phyloP scores from a whole-genome alignment of 2,797 vertebrate genomes.

The Silurus aristotelis region DNA sequence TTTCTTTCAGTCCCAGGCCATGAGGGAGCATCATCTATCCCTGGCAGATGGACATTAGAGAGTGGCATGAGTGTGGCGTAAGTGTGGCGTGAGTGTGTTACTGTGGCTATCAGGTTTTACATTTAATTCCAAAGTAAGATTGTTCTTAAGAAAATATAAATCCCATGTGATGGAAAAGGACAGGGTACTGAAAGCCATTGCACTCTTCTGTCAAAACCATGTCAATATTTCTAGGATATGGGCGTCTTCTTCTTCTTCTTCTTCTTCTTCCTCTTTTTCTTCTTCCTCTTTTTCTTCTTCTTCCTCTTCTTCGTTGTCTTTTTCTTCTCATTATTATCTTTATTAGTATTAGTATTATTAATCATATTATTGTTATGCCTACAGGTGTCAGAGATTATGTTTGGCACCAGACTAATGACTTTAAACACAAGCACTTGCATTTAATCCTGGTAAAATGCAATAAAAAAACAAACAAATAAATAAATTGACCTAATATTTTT shows the following conservation, averaged over 20 bases:
- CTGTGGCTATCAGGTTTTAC: conserved; percentile 1
- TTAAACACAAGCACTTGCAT: background rate
- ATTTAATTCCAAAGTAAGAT: conserved; percentile 14
- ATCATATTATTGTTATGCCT: background rate
- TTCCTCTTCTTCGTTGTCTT: background rate
- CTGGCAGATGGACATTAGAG: conserved; percentile 2
- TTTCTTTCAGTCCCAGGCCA: background rate
- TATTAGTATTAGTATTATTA: background rate
- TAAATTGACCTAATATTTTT: background rate
- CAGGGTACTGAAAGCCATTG: background rate
- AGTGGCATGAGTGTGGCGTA: background rate
- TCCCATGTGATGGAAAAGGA: too few relatives aligned
- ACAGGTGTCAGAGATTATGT: background rate
- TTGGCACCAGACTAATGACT: background rate
- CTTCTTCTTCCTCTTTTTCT: background rate
- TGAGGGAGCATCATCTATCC: background rate
- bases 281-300: background rate
- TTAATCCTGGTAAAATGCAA: background rate
- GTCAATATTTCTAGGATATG: background rate
- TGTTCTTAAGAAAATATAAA: background rate
- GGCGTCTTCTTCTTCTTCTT: background rate
- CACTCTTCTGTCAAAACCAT: background rate
- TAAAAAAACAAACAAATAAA: background rate
- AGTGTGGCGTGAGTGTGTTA: background rate
- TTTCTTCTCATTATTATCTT: background rate